Evolutionary conservation across 2,797 vertebrate genomes (phyloP).

Genomic region (Perodicticus potto): DNA sequence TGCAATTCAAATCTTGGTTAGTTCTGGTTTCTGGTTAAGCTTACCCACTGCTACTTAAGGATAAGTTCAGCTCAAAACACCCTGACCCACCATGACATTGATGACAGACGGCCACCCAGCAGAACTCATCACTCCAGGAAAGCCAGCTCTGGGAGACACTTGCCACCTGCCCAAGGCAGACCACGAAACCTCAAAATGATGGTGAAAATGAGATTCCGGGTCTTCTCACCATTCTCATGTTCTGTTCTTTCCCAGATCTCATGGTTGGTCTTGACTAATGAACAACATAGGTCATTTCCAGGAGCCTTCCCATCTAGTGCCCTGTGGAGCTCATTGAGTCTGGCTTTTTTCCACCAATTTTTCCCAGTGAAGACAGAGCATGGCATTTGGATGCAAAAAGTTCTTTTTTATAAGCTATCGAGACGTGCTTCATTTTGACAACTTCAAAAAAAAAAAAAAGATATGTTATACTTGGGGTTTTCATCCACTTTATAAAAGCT

Average conservation of each 20-base stretch:
- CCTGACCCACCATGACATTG: background rate
- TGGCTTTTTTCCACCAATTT: background rate
- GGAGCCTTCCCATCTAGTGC: background rate
- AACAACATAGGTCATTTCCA: background rate
- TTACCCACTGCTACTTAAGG: background rate
- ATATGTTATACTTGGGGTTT: background rate
- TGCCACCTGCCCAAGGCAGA: background rate
- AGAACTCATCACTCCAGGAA: background rate
- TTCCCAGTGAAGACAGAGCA: background rate
- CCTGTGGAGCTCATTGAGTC: background rate
- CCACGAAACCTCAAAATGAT: background rate
- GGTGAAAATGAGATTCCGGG: background rate
- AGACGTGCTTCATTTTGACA: background rate
- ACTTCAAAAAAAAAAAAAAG: background rate
- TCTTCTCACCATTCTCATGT: background rate
- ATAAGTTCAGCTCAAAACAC: background rate
- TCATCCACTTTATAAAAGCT: background rate
- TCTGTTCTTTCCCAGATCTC: background rate
- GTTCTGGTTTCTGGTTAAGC: background rate
- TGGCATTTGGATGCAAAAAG: background rate
- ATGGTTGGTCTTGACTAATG: too few species aligned
- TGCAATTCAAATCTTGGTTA: background rate
- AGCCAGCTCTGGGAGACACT: background rate
- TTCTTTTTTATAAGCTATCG: background rate
- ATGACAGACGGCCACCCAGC: background rate